phyloP scores from a whole-genome alignment of 2,797 vertebrate genomes.

The Dermochelys coriacea region DNA sequence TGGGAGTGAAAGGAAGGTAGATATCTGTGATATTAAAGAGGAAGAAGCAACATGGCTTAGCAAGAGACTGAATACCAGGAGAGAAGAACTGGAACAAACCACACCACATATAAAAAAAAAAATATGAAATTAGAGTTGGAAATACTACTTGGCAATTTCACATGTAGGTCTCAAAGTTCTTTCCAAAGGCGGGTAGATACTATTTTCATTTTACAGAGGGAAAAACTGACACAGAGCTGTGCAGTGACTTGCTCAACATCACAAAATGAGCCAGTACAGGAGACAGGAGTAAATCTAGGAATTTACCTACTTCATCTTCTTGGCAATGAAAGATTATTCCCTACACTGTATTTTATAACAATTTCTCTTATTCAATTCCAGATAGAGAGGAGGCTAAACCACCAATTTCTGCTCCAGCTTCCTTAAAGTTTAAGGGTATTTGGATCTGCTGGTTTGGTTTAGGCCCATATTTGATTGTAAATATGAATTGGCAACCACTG shows the following conservation, averaged over 20 bases:
- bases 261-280: not conserved
- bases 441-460: not conserved
- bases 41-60: not conserved
- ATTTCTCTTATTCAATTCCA: not conserved
- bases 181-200: not conserved
- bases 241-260: not conserved
- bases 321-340: not conserved
- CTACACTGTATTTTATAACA: not conserved
- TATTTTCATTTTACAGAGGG: not conserved
- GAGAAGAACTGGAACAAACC: not conserved
- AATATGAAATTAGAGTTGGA: not conserved
- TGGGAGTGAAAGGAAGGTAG: not conserved
- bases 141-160: not conserved
- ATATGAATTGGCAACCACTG: not conserved
- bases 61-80: not conserved
- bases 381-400: not conserved
- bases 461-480: accelerated
- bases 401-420: not conserved
- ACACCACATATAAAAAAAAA: not conserved
- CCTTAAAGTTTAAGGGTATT: not conserved
- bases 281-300: not conserved
- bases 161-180: not conserved
- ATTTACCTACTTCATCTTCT: not conserved
- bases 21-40: not conserved
- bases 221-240: not conserved